Base-by-base conservation (phyloP, 2,797 vertebrate species). In the Enteromius anoplus region DNA sequence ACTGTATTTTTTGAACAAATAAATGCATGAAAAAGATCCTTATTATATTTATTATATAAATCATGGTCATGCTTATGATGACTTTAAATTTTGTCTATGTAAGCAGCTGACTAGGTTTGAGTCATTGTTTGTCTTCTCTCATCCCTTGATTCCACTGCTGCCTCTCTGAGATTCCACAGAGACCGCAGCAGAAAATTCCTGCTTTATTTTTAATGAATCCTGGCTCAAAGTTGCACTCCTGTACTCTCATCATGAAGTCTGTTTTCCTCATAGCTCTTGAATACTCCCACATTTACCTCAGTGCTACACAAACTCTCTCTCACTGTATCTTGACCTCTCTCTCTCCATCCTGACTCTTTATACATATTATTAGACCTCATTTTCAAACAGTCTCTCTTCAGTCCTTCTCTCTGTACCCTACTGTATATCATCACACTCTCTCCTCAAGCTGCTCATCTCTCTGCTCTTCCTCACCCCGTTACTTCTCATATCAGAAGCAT, bases 121-220 rank as follows among this genome's bases (percentile, higher is more conserved):
- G 62, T 32, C 34, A 0, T 65, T 17, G 62, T 82, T 45, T 49
- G 26, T 68, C 71, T 68, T 37, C 49, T 55, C 72, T 32, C 49
- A 26, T 80, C 66, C 37, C 51, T 53, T 55, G 32, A 68, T 68
- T 42, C 23, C 47, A 21, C 23, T 7, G 60, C 70, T 72, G 2
- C 42, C 17, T 79, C 40, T 79, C 82, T 34, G 42, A 26, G 29
- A 45, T 11, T 75, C 64, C 75, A 72, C 51, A 76, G 82, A 76
- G 64, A 82, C 29, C 4, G 1, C 62, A 76, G 58, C 37, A 76
- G 45, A 82, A 68, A 71, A 70, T 73, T 80, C 32, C 45, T 64
- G 73, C 87, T 86, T 86, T 49, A 85, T 84, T 80, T 87, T 86
- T 88, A 84, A 88, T 85, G 72, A 86, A 81, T 80, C 49, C 62